Conservation (phyloP, 2,888 invertebrate species). For the Oscheius sp. region DNA sequence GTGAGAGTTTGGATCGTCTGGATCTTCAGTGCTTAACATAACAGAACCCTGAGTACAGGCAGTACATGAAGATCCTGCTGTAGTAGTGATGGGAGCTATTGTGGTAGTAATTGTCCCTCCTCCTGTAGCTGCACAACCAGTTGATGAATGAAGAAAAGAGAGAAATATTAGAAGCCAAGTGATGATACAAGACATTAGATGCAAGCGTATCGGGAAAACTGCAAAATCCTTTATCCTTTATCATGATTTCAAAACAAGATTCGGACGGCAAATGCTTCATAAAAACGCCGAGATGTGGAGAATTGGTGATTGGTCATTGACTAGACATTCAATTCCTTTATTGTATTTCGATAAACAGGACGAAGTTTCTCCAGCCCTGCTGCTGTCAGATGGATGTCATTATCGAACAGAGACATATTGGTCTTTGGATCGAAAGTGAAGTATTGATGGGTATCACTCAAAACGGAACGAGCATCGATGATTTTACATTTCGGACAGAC, state of each 20-base stretch:
- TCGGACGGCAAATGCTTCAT: too few relatives aligned
- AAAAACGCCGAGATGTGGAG: too few relatives aligned
- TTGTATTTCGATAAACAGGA: background rate
- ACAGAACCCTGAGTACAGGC: background rate
- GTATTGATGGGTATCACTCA: background rate
- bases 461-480: background rate
- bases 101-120: background rate
- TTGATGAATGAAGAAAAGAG: too few relatives aligned
- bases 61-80: background rate
- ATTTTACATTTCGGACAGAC: slow-evolving; percentile 12
- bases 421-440: slow-evolving; percentile 2
- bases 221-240: too few relatives aligned
- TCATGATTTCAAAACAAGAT: too few relatives aligned
- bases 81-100: background rate
- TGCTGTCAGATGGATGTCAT: slow-evolving; percentile 8
- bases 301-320: too few relatives aligned
- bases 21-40: background rate
- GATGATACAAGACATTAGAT: too few relatives aligned
- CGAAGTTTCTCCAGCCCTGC: background rate
- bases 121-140: too few relatives aligned
- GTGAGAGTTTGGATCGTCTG: background rate
- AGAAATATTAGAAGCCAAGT: too few relatives aligned
- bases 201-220: too few relatives aligned
- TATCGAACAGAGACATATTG: background rate
- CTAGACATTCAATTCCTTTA: too few relatives aligned